Percentiles rank a stretch among this genome's conserved stretches.
These are phyloP conservation scores for Pantherophis guttatus DNA, from an alignment of 2,113 vertebrate species.

Conservation along the genomic window DNA sequence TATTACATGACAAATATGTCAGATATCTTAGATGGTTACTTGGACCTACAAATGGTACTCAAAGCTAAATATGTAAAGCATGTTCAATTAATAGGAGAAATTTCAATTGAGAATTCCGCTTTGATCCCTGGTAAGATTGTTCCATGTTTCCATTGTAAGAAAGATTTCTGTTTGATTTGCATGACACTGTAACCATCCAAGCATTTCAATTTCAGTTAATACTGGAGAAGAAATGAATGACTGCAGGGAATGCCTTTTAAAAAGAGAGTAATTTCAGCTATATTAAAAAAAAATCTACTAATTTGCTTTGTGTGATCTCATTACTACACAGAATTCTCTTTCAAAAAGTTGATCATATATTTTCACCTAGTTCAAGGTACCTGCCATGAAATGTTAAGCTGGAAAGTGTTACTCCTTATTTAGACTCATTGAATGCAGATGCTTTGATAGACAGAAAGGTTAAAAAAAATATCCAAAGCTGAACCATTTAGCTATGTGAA, in stretches of 20 bases:
- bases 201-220: not conserved
- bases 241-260: not conserved
- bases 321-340: slow-evolving; percentile 3
- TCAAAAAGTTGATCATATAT: slow-evolving; percentile 35
- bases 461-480: not conserved
- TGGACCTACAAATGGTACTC: not conserved
- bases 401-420: not conserved
- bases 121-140: slow-evolving; percentile 30
- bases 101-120: slow-evolving; percentile 29
- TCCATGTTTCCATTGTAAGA: slow-evolving; percentile 30
- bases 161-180: slow-evolving; percentile 37
- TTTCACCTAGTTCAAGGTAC: slow-evolving; percentile 11
- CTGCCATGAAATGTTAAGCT: slow-evolving; percentile 25
- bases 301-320: slow-evolving; percentile 28
- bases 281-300: not conserved
- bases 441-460: not conserved
- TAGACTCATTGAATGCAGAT: not conserved
- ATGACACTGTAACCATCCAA: slow-evolving; percentile 25
- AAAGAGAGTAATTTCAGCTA: slow-evolving; percentile 42
- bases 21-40: not conserved
- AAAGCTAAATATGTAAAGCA: not conserved
- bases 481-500: not conserved
- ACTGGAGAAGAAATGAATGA: not conserved
- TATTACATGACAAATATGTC: not conserved
- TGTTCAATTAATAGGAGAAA: slow-evolving; percentile 14